Conservation (phyloP, 2,888 invertebrate genomes). For the Drosophila subquinaria region DNA sequence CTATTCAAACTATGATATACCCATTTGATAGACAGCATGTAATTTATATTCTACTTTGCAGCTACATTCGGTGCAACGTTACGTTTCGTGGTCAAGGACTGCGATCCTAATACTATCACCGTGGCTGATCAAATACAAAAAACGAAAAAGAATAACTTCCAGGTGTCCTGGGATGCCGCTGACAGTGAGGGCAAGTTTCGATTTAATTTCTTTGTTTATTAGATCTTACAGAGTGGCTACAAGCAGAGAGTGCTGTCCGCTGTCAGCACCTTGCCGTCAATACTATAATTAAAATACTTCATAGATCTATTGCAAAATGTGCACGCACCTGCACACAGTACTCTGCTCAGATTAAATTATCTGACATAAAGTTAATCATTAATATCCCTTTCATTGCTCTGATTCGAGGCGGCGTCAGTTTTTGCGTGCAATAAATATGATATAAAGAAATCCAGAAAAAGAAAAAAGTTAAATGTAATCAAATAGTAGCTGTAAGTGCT, state of each 20-base stretch:
- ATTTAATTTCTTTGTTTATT: neutral
- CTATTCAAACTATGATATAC: neutral
- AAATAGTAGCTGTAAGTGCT: slow-evolving; percentile 61
- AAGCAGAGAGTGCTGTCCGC: slow-evolving; percentile 94
- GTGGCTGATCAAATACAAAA: slow-evolving; percentile 94
- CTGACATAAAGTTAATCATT: too few relatives aligned
- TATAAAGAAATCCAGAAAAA: slow-evolving; percentile 46
- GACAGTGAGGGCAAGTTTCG: slow-evolving; percentile 86
- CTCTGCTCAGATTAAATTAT: slow-evolving; percentile 89
- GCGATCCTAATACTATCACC: slow-evolving; percentile 95
- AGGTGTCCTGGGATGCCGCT: slow-evolving; percentile 92
- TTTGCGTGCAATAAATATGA: slow-evolving; percentile 67
- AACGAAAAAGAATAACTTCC: slow-evolving; percentile 91
- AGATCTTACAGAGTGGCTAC: slow-evolving; percentile 86
- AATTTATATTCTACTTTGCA: slow-evolving; percentile 44
- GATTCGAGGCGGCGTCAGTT: too few relatives aligned
- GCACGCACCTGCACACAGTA: slow-evolving; percentile 92
- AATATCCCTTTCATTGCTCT: neutral
- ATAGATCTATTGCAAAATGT: too few relatives aligned
- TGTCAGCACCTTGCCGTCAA: slow-evolving; percentile 93
- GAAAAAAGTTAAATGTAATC: slow-evolving; percentile 50
- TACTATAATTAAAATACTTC: slow-evolving; percentile 92
- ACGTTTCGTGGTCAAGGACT: slow-evolving; percentile 97
- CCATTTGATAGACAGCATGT: neutral
- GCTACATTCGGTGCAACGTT: slow-evolving; percentile 94